A percentile compares a stretch with the other conserved stretches of the same genome.
phyloP scores from a whole-genome alignment of 1,140 invertebrate genomes.

The Batillaria attramentaria region DNA sequence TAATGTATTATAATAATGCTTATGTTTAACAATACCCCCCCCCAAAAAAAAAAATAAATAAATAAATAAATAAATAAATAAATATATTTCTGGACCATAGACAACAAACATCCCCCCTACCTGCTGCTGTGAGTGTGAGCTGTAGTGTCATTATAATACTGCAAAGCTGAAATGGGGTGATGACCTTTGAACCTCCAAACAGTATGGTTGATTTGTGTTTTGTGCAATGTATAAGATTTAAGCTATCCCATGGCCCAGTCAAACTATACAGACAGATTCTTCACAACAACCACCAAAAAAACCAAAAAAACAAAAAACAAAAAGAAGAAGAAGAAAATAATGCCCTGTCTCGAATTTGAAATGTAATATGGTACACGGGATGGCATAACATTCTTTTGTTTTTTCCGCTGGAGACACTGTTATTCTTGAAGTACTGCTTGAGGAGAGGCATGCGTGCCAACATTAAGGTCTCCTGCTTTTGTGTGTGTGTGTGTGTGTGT shows the following conservation, averaged over 20 bases:
- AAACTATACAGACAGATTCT: background rate
- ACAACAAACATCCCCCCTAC: background rate
- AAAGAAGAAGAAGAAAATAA: background rate
- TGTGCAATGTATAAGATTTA: background rate
- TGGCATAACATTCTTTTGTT: too few species aligned
- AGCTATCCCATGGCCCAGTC: background rate
- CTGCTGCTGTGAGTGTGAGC: too few species aligned
- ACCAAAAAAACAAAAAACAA: conserved; percentile 1
- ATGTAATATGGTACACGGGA: background rate
- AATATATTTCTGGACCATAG: background rate
- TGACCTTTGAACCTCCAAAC: background rate
- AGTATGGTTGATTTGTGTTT: background rate
- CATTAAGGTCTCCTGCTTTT: background rate
- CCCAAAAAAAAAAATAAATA: too few species aligned
- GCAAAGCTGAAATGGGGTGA: background rate
- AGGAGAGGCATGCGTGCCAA: background rate
- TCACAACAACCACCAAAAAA: background rate
- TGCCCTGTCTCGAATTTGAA: background rate
- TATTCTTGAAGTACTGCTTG: background rate
- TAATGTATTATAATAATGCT: too few species aligned
- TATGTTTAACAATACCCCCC: too few species aligned
- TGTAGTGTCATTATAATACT: too few species aligned
- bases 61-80: background rate
- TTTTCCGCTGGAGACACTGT: background rate
- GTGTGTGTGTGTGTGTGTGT: too few species aligned